Evolutionary conservation across 2,113 vertebrate species (phyloP).

Genomic region (Cervus canadensis): DNA sequence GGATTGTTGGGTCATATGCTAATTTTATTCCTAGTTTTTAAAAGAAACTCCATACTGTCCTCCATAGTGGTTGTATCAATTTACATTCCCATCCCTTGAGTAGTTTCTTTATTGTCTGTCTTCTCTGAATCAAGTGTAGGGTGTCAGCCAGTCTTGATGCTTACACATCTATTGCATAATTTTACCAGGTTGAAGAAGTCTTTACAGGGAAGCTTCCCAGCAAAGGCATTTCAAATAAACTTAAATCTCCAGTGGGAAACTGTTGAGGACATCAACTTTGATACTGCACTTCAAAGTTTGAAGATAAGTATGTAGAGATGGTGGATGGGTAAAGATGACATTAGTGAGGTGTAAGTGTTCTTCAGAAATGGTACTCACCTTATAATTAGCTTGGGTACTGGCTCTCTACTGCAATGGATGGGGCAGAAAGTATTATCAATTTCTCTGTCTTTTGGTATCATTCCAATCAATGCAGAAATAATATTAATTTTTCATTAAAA

Average conservation of each 20-base stretch:
- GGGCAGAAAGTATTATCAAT: background rate
- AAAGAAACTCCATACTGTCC: background rate
- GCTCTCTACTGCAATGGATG: background rate
- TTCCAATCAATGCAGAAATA: background rate
- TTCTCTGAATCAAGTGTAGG: background rate
- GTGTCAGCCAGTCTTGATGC: background rate
- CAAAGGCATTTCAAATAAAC: background rate
- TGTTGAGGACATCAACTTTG: background rate
- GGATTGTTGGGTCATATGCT: background rate
- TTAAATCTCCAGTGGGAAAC: background rate
- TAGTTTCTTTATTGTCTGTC: background rate
- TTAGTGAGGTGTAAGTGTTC: background rate
- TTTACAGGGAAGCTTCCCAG: background rate
- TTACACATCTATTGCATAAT: background rate
- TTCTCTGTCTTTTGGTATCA: background rate
- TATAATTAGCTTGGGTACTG: background rate
- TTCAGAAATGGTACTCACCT: background rate
- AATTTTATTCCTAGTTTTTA: background rate
- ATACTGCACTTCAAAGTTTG: background rate
- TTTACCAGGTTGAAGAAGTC: background rate
- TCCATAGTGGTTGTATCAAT: background rate
- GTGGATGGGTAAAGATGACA: background rate
- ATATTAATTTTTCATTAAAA: background rate
- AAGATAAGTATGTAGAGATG: background rate
- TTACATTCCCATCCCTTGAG: background rate